These are phyloP conservation scores for Penaeus chinensis DNA, from an alignment of 1,140 invertebrate species.

Conservation along the genomic window DNA sequence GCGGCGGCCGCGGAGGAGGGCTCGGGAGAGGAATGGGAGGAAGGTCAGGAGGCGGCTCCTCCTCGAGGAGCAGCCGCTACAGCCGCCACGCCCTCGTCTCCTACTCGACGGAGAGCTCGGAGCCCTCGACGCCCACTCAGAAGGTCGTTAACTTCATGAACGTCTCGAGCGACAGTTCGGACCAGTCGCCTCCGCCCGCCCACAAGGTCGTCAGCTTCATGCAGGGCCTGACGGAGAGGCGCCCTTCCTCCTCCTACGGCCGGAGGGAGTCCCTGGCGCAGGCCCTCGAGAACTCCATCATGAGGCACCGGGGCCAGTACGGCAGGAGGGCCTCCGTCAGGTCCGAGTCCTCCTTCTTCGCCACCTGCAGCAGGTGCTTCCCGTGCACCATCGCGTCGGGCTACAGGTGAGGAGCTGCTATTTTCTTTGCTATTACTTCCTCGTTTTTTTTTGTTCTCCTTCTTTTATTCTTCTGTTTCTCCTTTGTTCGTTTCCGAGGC, in stretches of 20 bases:
- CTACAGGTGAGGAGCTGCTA: conserved; percentile 31
- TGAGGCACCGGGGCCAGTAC: conserved; percentile 4
- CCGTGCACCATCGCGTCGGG: conserved; percentile 40
- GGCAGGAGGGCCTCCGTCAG: conserved; percentile 8
- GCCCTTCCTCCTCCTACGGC: not conserved
- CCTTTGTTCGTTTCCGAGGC: too few species aligned
- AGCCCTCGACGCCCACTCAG: conserved; percentile 11
- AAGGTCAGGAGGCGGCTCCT: too few species aligned
- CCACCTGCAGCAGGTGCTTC: conserved; percentile 23
- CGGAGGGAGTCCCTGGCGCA: conserved; percentile 23
- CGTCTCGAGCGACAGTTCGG: not conserved
- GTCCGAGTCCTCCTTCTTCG: conserved; percentile 9
- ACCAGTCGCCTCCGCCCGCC: not conserved
- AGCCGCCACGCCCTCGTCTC: not conserved
- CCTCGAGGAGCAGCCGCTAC: too few species aligned
- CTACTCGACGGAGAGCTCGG: conserved; percentile 23
- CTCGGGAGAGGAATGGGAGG: too few species aligned
- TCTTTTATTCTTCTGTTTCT: too few species aligned
- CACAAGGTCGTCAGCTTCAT: conserved; percentile 14
- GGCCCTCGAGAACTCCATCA: conserved; percentile 42
- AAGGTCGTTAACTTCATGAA: conserved; percentile 24
- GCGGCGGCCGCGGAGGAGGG: too few species aligned
- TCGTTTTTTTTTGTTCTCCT: too few species aligned
- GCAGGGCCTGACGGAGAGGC: conserved; percentile 18
- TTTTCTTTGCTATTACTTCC: too few species aligned